phyloP scores from a whole-genome alignment of 2,113 vertebrate genomes.

The Bos indicus region DNA sequence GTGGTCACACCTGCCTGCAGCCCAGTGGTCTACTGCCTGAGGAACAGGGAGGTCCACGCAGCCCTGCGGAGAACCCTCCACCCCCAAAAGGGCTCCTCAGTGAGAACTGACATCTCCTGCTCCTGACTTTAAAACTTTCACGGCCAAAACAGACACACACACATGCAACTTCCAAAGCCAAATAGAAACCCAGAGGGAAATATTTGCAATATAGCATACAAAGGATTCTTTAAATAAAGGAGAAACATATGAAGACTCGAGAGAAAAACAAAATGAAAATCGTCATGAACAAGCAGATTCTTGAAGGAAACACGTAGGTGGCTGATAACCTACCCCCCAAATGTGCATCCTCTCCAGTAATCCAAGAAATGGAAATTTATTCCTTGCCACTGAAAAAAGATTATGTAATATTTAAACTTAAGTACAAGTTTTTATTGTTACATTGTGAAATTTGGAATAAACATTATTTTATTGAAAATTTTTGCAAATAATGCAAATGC shows the following conservation, averaged over 20 bases:
- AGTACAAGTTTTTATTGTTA: not conserved
- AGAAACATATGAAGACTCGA: not conserved
- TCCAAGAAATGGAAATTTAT: not conserved
- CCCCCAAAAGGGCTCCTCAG: not conserved
- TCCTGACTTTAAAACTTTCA: not conserved
- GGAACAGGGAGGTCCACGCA: not conserved
- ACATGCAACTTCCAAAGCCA: not conserved
- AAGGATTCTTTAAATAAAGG: not conserved
- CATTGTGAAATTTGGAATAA: not conserved
- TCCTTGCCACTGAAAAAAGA: not conserved
- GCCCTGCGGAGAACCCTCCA: not conserved
- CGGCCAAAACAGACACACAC: not conserved
- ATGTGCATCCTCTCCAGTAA: not conserved
- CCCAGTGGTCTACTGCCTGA: constrained; percentile 53
- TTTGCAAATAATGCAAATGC: not conserved
- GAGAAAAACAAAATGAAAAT: not conserved
- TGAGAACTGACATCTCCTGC: accelerated
- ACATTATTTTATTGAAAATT: not conserved
- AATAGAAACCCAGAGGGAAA: not conserved
- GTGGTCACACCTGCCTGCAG: constrained; percentile 45
- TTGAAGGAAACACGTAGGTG: not conserved
- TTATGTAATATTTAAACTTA: not conserved
- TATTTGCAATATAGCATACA: not conserved
- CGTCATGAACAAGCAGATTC: not conserved
- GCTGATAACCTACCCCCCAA: not conserved